Conservation (phyloP, 35 echinoderm and acorn worm genomes). For the Apostichopus japonicus region DNA sequence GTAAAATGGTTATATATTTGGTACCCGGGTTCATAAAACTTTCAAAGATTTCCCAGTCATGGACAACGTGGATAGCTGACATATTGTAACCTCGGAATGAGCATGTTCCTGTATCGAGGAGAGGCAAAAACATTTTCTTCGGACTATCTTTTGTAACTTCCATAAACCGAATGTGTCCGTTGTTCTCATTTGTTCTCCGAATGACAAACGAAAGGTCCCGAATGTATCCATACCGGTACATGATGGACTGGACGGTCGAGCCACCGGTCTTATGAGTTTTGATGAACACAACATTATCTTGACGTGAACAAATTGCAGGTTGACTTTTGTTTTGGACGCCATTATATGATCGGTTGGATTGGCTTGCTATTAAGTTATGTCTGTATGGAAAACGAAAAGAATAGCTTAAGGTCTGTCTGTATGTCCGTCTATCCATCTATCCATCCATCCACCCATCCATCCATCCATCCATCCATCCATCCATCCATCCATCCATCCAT, state of each 20-base stretch:
- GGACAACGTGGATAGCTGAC: slow-evolving; percentile 4
- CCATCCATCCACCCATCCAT: no score
- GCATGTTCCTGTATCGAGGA: background rate
- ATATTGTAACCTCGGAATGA: background rate
- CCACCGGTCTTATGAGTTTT: slow-evolving; percentile 74
- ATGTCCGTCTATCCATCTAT: no score
- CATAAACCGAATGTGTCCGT: slow-evolving; percentile 13
- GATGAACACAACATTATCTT: slow-evolving; percentile 42
- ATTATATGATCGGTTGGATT: background rate
- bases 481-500: no score
- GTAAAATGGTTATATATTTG: slow-evolving; percentile 61
- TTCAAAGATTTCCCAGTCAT: background rate
- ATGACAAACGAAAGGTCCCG: background rate
- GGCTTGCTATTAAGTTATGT: no score
- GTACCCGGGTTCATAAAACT: slow-evolving; percentile 26
- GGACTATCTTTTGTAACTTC: slow-evolving; percentile 4
- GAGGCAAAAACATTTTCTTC: slow-evolving; percentile 23
- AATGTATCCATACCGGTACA: background rate
- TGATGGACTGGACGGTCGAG: slow-evolving; percentile 56
- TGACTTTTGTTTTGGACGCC: background rate
- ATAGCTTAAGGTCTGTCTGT: no score
- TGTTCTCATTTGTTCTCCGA: background rate
- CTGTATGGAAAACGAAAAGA: no score
- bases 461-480: no score
- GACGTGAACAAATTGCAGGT: background rate